Evolutionary conservation across 2,888 invertebrate genomes (phyloP).

Genomic region (Drosophila mimetica): DNA sequence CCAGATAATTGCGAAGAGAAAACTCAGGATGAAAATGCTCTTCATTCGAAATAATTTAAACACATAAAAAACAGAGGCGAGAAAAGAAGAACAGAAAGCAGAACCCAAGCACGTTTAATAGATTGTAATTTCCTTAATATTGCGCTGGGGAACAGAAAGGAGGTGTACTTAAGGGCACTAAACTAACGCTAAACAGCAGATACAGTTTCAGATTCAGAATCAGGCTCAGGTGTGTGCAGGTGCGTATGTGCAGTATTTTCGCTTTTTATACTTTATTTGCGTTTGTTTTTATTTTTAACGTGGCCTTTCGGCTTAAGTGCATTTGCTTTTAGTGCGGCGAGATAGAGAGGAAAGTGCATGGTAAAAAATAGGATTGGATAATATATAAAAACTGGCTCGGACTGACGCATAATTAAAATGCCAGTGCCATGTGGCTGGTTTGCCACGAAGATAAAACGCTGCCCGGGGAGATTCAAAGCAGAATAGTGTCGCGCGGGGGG

Average conservation of each 20-base stretch:
- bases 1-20: slow-evolving; percentile 66
- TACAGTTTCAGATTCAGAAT: slow-evolving; percentile 7
- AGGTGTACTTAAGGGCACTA: slow-evolving; percentile 52
- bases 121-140: slow-evolving; percentile 48
- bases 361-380: slow-evolving; percentile 11
- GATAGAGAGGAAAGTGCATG: slow-evolving; percentile 14
- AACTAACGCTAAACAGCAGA: slow-evolving; percentile 37
- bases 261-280: slow-evolving; percentile 10
- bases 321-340: slow-evolving; percentile 67
- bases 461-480: slow-evolving; percentile 24
- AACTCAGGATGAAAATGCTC: slow-evolving; percentile 27
- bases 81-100: slow-evolving; percentile 35
- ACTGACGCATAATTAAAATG: slow-evolving; percentile 73
- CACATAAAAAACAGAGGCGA: slow-evolving; percentile 25
- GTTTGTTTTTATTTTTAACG: slow-evolving; percentile 24
- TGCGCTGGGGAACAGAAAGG: slow-evolving; percentile 33
- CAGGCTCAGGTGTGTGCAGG: slow-evolving; percentile 37
- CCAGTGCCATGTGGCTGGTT: slow-evolving; percentile 70
- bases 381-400: slow-evolving; percentile 52
- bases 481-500: slow-evolving; percentile 15
- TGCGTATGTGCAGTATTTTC: slow-evolving; percentile 64
- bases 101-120: slow-evolving; percentile 63
- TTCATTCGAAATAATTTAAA: slow-evolving; percentile 36
- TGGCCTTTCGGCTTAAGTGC: slow-evolving; percentile 56
- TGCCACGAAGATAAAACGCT: slow-evolving; percentile 66